These are phyloP conservation scores for Macrotrachela quadricornifera DNA, from an alignment of 1,140 invertebrate species.

Conservation along the genomic window DNA sequence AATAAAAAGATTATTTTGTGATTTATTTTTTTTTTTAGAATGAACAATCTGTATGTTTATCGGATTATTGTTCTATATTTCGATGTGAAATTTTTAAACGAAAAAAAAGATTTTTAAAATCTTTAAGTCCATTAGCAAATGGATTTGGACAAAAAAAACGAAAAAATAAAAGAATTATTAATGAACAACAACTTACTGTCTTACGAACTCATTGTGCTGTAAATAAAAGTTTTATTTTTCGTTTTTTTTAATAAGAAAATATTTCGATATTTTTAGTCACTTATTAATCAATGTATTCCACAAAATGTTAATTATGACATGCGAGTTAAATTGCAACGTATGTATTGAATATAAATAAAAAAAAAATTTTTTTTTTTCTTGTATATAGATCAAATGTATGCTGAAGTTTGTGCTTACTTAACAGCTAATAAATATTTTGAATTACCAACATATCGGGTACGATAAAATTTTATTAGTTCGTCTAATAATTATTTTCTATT, in stretches of 20 bases:
- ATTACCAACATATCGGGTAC: neutral
- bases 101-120: no score
- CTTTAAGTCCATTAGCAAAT: no score
- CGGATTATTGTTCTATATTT: constrained; percentile 6
- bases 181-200: no score
- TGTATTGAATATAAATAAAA: neutral
- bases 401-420: neutral
- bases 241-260: no score
- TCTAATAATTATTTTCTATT: neutral
- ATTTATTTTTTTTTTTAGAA: neutral
- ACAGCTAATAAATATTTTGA: neutral
- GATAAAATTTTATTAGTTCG: neutral
- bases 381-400: constrained; percentile 2
- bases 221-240: no score
- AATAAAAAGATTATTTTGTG: no score
- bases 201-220: no score
- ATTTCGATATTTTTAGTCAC: neutral
- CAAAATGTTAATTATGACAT: neutral
- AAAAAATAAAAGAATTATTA: no score
- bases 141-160: no score
- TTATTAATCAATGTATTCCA: neutral
- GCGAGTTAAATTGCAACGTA: neutral
- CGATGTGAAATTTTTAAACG: neutral
- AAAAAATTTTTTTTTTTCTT: neutral
- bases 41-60: constrained; percentile 1